Conservation (phyloP, 2,888 invertebrate genomes). For the Mechanitis mazaeus region DNA sequence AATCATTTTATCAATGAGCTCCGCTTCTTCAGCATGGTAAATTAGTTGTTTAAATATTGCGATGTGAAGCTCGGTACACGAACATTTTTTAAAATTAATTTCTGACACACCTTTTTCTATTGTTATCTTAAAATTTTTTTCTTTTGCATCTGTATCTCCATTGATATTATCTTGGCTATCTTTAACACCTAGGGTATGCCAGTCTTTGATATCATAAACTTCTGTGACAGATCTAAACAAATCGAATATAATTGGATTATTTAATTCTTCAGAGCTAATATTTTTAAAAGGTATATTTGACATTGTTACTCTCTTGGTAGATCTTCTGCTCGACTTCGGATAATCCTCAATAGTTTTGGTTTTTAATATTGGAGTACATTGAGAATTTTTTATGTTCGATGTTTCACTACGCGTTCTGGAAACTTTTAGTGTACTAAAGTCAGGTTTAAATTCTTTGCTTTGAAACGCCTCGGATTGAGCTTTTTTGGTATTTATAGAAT, state of each 20-base stretch:
- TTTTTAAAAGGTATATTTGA: constrained; percentile 39
- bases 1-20: constrained; percentile 54
- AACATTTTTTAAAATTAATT: constrained; percentile 55
- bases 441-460: constrained; percentile 20
- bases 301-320: constrained; percentile 58
- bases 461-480: constrained; percentile 29
- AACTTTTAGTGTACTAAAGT: constrained; percentile 21
- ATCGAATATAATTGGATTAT: constrained; percentile 43
- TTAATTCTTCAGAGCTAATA: constrained; percentile 30
- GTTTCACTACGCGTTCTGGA: constrained; percentile 18
- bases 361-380: constrained; percentile 50
- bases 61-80: constrained; percentile 59
- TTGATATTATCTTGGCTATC: constrained; percentile 51
- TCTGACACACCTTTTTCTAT: constrained; percentile 56
- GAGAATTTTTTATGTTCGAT: constrained; percentile 29
- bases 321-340: constrained; percentile 26
- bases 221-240: constrained; percentile 55
- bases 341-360: constrained; percentile 27
- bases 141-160: constrained; percentile 32
- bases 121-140: constrained; percentile 41
- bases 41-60: constrained; percentile 59
- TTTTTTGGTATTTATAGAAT: constrained; percentile 20
- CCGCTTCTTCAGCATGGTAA: constrained; percentile 60
- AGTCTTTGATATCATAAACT: constrained; percentile 49
- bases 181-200: constrained; percentile 53